These are phyloP conservation scores for Trichechus manatus DNA, from an alignment of 2,113 vertebrate genomes.

Conservation along the genomic window DNA sequence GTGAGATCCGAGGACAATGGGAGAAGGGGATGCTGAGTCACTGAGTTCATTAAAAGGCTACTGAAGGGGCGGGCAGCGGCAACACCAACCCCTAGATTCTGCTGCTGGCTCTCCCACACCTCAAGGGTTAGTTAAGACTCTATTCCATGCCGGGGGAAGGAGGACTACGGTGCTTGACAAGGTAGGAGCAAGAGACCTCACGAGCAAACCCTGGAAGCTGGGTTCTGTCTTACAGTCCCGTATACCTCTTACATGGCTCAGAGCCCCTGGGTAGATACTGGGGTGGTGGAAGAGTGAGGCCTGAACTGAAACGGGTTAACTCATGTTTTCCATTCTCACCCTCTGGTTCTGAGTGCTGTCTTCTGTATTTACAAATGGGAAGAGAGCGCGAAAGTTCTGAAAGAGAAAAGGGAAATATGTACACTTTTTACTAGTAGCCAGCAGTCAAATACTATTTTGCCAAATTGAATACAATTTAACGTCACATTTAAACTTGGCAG, in stretches of 20 bases:
- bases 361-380: constrained; percentile 69
- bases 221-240: background rate
- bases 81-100: constrained; percentile 58
- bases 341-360: background rate
- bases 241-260: background rate
- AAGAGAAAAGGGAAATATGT: constrained; percentile 77
- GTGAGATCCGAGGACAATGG: constrained; percentile 3
- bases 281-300: constrained; percentile 9
- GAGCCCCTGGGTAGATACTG: background rate
- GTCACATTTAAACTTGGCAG: constrained; percentile 47
- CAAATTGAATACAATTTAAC: constrained; percentile 27
- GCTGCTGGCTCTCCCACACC: constrained; percentile 36
- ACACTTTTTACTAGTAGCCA: constrained; percentile 57
- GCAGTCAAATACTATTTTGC: constrained; percentile 64
- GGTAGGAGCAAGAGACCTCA: constrained; percentile 71
- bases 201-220: background rate
- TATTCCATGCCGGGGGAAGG: constrained; percentile 12
- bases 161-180: constrained; percentile 47
- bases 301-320: constrained; percentile 58
- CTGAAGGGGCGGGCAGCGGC: background rate
- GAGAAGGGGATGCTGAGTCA: constrained; percentile 76
- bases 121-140: constrained; percentile 54
- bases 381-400: constrained; percentile 67
- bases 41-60: constrained; percentile 78
- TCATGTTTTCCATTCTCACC: background rate